phyloP scores from a whole-genome alignment of 2,797 vertebrate species.

The Halcyon smyrnensis region DNA sequence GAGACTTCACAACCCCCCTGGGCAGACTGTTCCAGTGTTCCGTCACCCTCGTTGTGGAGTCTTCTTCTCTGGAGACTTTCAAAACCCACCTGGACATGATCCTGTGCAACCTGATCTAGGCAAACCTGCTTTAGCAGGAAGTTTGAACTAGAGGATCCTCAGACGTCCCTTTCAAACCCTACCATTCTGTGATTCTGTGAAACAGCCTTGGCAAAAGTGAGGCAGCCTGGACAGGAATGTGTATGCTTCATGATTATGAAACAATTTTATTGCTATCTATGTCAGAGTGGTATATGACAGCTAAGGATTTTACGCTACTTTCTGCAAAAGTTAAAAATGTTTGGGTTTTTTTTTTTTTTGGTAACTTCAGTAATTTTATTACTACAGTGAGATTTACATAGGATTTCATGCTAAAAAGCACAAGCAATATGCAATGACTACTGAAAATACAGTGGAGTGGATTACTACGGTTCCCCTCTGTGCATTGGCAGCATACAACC shows the following conservation, averaged over 20 bases:
- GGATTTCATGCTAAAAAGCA: slow-evolving; percentile 48
- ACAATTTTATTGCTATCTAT: slow-evolving; percentile 30
- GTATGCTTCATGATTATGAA: background rate
- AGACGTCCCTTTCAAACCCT: background rate
- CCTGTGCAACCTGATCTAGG: background rate
- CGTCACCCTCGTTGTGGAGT: background rate
- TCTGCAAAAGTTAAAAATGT: slow-evolving; percentile 69
- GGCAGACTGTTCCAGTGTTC: too few species aligned
- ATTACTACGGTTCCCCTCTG: slow-evolving; percentile 58
- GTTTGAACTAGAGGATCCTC: background rate
- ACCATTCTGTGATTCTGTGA: background rate
- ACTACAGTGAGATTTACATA: slow-evolving; percentile 47
- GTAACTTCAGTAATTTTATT: slow-evolving; percentile 67
- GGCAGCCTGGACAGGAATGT: background rate
- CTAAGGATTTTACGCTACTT: slow-evolving; percentile 66
- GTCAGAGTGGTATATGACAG: background rate
- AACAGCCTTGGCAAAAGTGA: background rate
- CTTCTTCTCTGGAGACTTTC: background rate
- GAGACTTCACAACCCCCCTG: too few species aligned
- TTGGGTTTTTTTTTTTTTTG: background rate
- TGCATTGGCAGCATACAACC: slow-evolving; percentile 48
- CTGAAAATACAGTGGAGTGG: slow-evolving; percentile 40
- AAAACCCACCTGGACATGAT: background rate
- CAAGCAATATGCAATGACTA: slow-evolving; percentile 24
- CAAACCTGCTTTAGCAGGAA: background rate